Evolutionary conservation across 2,113 vertebrate genomes (phyloP), one percentile per base, ranked within the genome.

Genomic region (Triplophysa siluroides): DNA sequence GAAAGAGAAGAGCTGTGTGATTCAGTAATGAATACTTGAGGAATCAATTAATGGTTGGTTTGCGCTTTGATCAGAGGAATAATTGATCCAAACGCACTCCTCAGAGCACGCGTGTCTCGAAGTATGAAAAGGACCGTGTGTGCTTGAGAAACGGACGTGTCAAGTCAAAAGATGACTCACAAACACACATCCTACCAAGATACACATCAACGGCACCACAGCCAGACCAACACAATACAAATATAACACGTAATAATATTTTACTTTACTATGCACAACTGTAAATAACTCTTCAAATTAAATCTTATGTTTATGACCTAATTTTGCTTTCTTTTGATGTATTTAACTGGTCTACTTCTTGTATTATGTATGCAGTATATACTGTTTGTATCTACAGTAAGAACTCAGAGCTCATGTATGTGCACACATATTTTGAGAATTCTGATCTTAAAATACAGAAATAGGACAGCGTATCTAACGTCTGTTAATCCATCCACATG

Each of bases 31-130:
- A 81, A 67, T 62, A 81, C 79, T 62, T 76, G 52, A 69, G 14
- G 26, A 47, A 82, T 82, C 76, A 88, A 88, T 91, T 81, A 89
- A 88, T 88, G 86, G 79, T 62, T 78, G 61, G 66, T 79, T 81
- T 43, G 76, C 80, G 86, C 90, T 90, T 91, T 93, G 85, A 92
- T 92, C 88, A 88, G 43, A 26, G 29, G 72, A 80, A 87, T 77
- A 11, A 91, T 88, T 79, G 88, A 92, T 89, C 77, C 62, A 73
- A 52, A 69, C 63, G 84, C 63, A 23, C 68, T 60, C 16, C 8
- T 75, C 16, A 38, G 70, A 71, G 75, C n/a, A 58, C 77, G 58
- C 60, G 43, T 29, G 41, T 45, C 72, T 62, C 58, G 69, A 41
- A 24, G 8, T 77, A 52, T 80, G 72, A 88, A 88, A 86, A 73